Conservation (phyloP, 1,140 invertebrate genomes). For the Drosophila lini region DNA sequence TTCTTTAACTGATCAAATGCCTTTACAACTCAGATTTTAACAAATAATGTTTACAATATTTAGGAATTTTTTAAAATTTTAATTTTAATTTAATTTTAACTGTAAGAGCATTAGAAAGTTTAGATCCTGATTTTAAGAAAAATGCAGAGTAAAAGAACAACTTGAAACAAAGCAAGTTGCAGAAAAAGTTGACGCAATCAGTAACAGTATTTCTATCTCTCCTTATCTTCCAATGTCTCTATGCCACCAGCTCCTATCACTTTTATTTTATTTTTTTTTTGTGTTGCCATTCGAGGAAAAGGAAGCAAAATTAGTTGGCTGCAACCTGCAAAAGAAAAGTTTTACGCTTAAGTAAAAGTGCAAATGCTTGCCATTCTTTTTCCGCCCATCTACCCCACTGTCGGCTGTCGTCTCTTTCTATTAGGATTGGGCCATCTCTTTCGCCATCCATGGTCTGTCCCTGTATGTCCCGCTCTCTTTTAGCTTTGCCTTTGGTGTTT, state of each 20-base stretch:
- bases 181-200: conserved; percentile 77
- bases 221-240: conserved; percentile 19
- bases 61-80: no score
- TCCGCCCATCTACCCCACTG: background rate
- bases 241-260: conserved; percentile 12
- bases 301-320: conserved; percentile 67
- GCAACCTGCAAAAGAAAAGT: conserved; percentile 76
- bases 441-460: conserved; percentile 42
- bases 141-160: conserved; percentile 13
- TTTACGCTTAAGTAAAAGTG: conserved; percentile 79
- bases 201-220: conserved; percentile 61
- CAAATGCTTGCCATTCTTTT: conserved; percentile 66
- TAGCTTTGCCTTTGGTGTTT: conserved; percentile 35
- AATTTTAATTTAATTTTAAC: no score
- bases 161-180: conserved; percentile 60
- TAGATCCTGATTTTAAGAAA: background rate
- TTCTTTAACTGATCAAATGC: no score
- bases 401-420: conserved; percentile 15
- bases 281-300: conserved; percentile 18
- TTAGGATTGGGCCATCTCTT: conserved; percentile 5
- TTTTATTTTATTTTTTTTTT: conserved; percentile 10
- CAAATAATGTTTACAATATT: no score
- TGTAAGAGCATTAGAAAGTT: no score
- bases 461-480: conserved; percentile 13
- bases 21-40: background rate